A percentile compares a stretch with the other conserved stretches of the same genome.
Conservation (phyloP, 1,140 invertebrate genomes). For the Drosophila bocqueti region DNA sequence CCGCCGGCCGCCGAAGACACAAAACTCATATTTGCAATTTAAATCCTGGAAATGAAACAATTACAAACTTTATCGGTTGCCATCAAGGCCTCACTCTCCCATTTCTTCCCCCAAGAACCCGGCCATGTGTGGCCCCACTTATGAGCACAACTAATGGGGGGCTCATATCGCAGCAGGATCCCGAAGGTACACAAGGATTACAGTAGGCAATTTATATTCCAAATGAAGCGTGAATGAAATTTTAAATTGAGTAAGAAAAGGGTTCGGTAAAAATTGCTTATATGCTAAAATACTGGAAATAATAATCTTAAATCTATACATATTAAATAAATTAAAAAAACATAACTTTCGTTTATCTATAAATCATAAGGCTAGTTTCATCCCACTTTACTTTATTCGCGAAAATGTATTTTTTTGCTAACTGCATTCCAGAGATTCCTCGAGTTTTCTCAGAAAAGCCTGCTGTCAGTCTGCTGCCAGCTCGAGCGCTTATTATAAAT, state of each 20-base stretch:
- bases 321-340: not conserved
- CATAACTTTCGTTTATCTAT: not conserved
- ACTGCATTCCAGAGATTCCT: not conserved
- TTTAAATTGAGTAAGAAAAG: slow-evolving; percentile 1
- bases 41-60: slow-evolving; percentile 84
- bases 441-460: slow-evolving; percentile 23
- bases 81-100: slow-evolving; percentile 47
- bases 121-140: slow-evolving; percentile 32
- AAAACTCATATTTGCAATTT: slow-evolving; percentile 83
- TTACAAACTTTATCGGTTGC: slow-evolving; percentile 81
- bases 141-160: slow-evolving; percentile 4
- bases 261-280: too few relatives aligned
- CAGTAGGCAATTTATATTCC: not conserved
- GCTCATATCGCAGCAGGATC: slow-evolving; percentile 4
- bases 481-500: slow-evolving; percentile 69
- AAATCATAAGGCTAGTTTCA: not conserved
- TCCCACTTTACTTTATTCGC: not conserved
- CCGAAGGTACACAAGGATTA: slow-evolving; percentile 3
- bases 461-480: slow-evolving; percentile 30
- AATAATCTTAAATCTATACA: not conserved
- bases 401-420: not conserved
- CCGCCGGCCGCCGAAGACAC: slow-evolving; percentile 48
- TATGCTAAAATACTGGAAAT: not conserved
- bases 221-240: slow-evolving; percentile 12
- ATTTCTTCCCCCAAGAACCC: not conserved